These are phyloP conservation scores for Ephestia elutella DNA, from an alignment of 1,140 invertebrate genomes.

Conservation along the genomic window DNA sequence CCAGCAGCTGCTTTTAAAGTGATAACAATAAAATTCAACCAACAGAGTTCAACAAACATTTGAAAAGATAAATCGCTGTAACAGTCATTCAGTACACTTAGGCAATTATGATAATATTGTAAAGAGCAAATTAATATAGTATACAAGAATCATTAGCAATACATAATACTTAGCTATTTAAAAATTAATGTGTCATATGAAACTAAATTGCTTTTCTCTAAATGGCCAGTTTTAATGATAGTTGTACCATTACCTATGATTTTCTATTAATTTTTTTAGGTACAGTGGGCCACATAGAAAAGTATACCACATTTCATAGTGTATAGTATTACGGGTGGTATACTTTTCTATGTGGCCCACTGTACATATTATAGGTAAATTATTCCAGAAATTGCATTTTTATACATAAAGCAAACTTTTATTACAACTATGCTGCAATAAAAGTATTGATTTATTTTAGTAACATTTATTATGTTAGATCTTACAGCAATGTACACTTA, in stretches of 20 bases:
- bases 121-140: not conserved
- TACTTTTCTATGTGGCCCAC: too few relatives aligned
- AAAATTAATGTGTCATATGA: not conserved
- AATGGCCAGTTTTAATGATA: constrained; percentile 7
- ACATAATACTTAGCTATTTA: not conserved
- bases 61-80: not conserved
- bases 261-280: too few relatives aligned
- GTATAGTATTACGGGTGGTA: too few relatives aligned
- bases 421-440: constrained; percentile 5
- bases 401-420: constrained; percentile 6
- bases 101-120: not conserved
- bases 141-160: not conserved
- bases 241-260: not conserved
- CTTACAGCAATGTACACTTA: constrained; percentile 30
- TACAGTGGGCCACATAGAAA: too few relatives aligned
- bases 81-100: not conserved
- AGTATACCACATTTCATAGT: too few relatives aligned
- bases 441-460: constrained; percentile 4
- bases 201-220: constrained; percentile 11
- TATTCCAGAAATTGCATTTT: constrained; percentile 12
- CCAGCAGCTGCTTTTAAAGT: not conserved
- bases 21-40: not conserved
- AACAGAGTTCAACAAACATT: not conserved
- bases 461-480: constrained; percentile 10
- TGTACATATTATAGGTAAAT: not conserved